A percentile compares a stretch with the other conserved stretches of the same genome.
Conservation (phyloP, 2,888 invertebrate genomes). For the Holacanthella duospinosa region DNA sequence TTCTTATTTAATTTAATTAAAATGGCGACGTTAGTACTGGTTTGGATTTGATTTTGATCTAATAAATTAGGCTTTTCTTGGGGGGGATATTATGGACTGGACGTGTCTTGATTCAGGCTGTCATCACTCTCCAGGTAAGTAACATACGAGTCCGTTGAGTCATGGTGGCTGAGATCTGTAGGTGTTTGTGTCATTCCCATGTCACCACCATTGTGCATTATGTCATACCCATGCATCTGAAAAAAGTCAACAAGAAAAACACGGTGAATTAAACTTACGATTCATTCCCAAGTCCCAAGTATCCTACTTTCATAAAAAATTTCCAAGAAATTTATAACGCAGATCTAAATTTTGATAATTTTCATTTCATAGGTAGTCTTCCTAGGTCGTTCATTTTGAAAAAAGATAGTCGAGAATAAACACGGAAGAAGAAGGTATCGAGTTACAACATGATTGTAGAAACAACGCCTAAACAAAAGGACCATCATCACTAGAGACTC, state of each 20-base stretch:
- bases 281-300: no score
- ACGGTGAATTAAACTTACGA: background rate
- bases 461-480: background rate
- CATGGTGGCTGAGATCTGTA: constrained; percentile 52
- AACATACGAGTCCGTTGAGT: constrained; percentile 79
- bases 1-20: no score
- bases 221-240: constrained; percentile 86
- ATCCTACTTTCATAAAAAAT: no score
- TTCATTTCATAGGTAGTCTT: background rate
- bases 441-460: background rate
- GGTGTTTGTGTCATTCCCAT: constrained; percentile 35
- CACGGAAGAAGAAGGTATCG: background rate
- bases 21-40: no score
- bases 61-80: background rate
- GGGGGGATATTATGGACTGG: constrained; percentile 45
- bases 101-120: constrained; percentile 49
- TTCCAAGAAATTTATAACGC: no score
- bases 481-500: background rate
- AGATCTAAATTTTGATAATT: background rate
- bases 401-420: constrained; percentile 1
- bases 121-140: constrained; percentile 83
- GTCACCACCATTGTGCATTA: constrained; percentile 41
- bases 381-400: background rate
- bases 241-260: constrained; percentile 39
- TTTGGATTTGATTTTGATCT: no score